Conservation (phyloP, 2,797 vertebrate species). For the Myiotriccus ornatus region DNA sequence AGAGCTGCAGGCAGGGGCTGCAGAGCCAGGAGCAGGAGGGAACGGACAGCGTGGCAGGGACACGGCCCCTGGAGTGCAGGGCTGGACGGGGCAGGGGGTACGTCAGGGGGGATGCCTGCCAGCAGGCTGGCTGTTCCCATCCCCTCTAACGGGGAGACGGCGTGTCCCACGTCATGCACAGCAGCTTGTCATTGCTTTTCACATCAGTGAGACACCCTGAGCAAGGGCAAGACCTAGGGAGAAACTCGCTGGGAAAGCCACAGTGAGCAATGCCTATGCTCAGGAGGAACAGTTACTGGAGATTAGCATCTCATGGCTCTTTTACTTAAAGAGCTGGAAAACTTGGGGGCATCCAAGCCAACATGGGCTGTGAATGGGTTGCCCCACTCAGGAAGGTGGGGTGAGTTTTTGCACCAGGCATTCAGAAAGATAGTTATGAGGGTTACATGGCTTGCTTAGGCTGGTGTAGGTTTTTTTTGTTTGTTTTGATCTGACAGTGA, state of each 20-base stretch:
- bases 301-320: background rate
- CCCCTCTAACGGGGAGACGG: rapidly evolving
- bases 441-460: background rate
- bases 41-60: background rate
- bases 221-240: background rate
- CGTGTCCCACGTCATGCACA: rapidly evolving
- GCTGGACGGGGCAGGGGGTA: background rate
- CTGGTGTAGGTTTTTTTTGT: background rate
- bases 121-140: background rate
- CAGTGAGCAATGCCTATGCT: background rate
- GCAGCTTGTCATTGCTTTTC: background rate
- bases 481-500: background rate
- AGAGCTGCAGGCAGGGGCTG: background rate
- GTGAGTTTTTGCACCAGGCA: background rate
- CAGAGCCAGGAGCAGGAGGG: background rate
- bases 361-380: background rate
- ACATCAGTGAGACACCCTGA: background rate
- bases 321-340: background rate
- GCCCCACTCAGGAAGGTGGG: background rate
- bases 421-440: background rate
- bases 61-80: rapidly evolving
- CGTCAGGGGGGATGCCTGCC: background rate
- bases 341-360: background rate
- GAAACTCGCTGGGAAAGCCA: background rate
- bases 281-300: rapidly evolving